phyloP scores from a whole-genome alignment of 2,113 vertebrate genomes.

The Alligator mississippiensis region DNA sequence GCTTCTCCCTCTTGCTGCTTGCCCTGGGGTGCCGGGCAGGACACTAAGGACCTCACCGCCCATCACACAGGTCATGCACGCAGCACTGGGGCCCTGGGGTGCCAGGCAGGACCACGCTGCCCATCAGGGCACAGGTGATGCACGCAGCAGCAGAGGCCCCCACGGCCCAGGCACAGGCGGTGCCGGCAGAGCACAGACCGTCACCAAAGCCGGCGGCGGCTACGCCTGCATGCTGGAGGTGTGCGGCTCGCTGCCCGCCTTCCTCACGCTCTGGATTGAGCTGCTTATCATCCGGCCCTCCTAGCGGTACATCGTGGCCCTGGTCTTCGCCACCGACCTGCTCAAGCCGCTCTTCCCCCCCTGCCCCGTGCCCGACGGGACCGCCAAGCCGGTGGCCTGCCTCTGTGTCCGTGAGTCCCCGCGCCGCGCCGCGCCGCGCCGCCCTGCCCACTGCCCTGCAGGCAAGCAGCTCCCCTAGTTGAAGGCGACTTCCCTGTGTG shows the following conservation, averaged over 20 bases:
- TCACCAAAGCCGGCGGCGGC: constrained; percentile 95
- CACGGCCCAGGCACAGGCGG: no score
- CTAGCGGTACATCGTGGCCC: no score
- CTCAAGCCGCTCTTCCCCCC: constrained; percentile 94
- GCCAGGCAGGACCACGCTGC: no score
- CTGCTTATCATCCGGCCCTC: constrained; percentile 99
- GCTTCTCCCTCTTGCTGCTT: background rate
- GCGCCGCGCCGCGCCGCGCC: accelerated
- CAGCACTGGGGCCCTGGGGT: no score
- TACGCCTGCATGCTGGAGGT: constrained; percentile 99
- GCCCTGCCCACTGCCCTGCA: background rate
- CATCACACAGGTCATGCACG: no score
- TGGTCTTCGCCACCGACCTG: constrained; percentile 97
- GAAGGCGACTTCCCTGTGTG: no score
- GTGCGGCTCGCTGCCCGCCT: constrained; percentile 94
- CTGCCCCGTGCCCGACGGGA: constrained; percentile 88
- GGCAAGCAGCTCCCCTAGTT: no score
- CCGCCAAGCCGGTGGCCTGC: constrained; percentile 92
- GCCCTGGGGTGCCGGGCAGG: background rate
- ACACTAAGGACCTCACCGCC: no score
- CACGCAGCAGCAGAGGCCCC: no score
- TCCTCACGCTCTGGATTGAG: constrained; percentile 99
- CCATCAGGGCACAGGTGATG: no score
- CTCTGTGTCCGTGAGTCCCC: constrained; percentile 94
- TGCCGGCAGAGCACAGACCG: no score